A percentile compares a stretch with the other conserved stretches of the same genome.
These are phyloP conservation scores for Matsumurasca onukii DNA, from an alignment of 1,140 invertebrate species.

Conservation along the genomic window DNA sequence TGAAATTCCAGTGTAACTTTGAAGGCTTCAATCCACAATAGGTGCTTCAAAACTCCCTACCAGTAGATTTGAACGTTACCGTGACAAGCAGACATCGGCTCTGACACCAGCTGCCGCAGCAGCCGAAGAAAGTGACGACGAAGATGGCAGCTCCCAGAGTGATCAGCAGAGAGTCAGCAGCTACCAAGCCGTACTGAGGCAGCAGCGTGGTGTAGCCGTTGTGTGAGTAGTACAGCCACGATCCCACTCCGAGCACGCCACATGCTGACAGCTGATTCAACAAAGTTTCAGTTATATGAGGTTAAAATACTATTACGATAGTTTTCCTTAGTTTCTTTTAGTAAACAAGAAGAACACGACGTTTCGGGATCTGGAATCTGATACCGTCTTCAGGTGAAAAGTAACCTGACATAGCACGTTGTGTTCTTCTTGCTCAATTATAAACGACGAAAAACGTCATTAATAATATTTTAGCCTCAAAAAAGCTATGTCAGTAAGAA, in stretches of 20 bases:
- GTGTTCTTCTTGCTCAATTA: too few species aligned
- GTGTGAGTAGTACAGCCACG: constrained; percentile 71
- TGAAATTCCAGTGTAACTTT: too few species aligned
- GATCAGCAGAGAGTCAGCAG: constrained; percentile 68
- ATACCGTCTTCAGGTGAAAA: too few species aligned
- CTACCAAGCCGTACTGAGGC: constrained; percentile 67
- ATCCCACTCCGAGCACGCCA: constrained; percentile 68
- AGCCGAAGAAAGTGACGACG: constrained; percentile 74
- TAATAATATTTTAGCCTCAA: too few species aligned
- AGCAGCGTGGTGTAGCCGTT: constrained; percentile 69
- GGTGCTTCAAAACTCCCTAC: too few species aligned
- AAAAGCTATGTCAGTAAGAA: too few species aligned
- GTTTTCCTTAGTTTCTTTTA: neutral
- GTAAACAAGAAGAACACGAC: too few species aligned
- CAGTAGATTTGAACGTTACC: constrained; percentile 55
- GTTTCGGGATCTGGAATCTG: too few species aligned
- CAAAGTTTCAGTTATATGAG: neutral
- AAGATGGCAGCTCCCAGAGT: constrained; percentile 67
- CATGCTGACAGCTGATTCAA: constrained; percentile 68
- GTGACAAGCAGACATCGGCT: constrained; percentile 73
- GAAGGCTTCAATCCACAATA: too few species aligned
- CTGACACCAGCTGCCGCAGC: constrained; percentile 80
- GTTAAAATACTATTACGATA: neutral
- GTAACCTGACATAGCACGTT: too few species aligned
- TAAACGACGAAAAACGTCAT: too few species aligned